Evolutionary conservation across 2,888 invertebrate genomes (phyloP), one percentile per base, ranked within the genome.

Genomic region (Melipona bicolor): DNA sequence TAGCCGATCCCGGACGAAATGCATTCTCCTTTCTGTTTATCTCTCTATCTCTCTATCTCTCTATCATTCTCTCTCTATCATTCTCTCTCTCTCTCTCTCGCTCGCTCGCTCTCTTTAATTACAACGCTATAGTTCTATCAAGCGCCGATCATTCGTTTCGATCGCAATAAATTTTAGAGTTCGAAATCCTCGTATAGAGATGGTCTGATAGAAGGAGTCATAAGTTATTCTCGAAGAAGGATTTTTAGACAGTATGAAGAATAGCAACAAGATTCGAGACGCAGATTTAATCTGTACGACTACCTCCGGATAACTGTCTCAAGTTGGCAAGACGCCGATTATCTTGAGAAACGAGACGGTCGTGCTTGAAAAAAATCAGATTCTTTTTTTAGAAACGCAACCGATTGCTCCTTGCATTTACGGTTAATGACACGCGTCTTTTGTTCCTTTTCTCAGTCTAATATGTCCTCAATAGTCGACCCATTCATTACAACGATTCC

Each of bases 61-160:
- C 32, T 32, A 4, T 43, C 13, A n/a, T 21, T n/a, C 56, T 56
- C n/a, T 15, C n/a, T 56, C 99, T 99, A 99, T 80, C n/a, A n/a
- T 15, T n/a, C 56, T n/a, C n/a, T 43, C 15, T n/a, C 15, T n/a
- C 5, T n/a, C 13, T n/a, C 13, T 56, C 15, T n/a, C 15, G n/a
- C n/a, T 15, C 13, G n/a, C 99, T 99, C 99, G 80, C 96, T 96
- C 83, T 98, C 56, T 59, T 59, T 59, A 59, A n/a, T 59, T 59
- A 59, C 15, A 5, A 5, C 2, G 15, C 5, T n/a, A 56, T n/a
- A 15, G 2, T n/a, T n/a, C 15, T 56, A 13, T n/a, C 56, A 5
- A 56, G n/a, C 56, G 15, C 1, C 56, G 56, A 56, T n/a, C 56
- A 13, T 56, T n/a, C n/a, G 21, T 15, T 2, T 56, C 56, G 13